A percentile compares a stretch with the other conserved stretches of the same genome.
Conservation (phyloP, 2,113 vertebrate species). For the Lonchura striata region DNA sequence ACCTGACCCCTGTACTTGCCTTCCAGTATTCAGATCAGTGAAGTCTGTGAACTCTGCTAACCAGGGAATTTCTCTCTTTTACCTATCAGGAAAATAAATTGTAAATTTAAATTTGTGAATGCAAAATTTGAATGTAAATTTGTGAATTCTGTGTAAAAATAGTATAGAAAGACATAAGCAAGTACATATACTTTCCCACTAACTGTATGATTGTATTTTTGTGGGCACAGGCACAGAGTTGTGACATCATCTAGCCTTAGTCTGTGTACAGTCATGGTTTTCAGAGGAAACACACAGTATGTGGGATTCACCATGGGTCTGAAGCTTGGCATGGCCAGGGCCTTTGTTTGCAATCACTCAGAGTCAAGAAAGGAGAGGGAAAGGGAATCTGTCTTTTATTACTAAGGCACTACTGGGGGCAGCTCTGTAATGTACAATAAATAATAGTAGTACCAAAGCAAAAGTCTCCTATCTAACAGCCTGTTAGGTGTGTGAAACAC, state of each 20-base stretch:
- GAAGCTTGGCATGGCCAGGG: background rate
- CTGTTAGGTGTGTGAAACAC: background rate
- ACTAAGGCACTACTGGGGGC: background rate
- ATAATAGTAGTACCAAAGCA: background rate
- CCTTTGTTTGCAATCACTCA: background rate
- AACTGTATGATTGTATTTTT: accelerated
- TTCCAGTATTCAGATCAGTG: background rate
- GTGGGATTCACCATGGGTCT: background rate
- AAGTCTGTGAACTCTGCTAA: accelerated
- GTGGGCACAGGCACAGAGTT: background rate
- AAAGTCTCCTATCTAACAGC: background rate
- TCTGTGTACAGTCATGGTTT: background rate
- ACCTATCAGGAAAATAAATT: background rate
- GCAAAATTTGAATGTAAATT: background rate
- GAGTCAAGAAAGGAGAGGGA: background rate
- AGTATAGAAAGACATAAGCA: accelerated
- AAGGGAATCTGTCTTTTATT: background rate
- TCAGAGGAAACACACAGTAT: background rate
- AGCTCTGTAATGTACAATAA: background rate
- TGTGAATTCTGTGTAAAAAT: background rate
- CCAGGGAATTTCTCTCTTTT: background rate
- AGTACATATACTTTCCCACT: background rate
- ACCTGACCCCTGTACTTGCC: background rate
- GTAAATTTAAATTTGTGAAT: no score
- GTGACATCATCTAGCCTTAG: background rate